A percentile compares a stretch with the other conserved stretches of the same genome.
Conservation (phyloP, 1,140 invertebrate species). For the Drosophila obscura region DNA sequence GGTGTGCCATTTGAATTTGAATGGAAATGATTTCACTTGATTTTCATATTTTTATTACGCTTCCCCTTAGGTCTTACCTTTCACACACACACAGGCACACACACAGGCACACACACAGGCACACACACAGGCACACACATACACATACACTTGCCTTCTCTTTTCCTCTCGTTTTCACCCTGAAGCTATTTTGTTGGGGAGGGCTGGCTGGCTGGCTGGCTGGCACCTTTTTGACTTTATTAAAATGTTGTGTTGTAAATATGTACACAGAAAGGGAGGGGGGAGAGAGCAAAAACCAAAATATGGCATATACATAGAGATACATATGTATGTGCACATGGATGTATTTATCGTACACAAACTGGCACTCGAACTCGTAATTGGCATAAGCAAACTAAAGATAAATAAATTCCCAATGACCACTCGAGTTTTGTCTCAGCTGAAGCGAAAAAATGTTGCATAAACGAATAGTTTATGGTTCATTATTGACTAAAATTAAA, state of each 20-base stretch:
- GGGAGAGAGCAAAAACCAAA: background rate
- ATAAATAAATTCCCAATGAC: no score
- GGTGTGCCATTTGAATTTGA: conserved; percentile 76
- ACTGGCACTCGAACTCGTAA: no score
- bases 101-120: conserved; percentile 13
- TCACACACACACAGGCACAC: background rate
- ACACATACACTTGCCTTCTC: no score
- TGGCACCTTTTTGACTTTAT: conserved; percentile 54
- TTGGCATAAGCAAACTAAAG: no score
- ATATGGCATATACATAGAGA: no score
- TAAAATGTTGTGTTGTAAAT: conserved; percentile 53
- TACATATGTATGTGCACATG: no score
- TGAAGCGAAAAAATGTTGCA: no score
- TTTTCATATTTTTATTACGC: conserved; percentile 76
- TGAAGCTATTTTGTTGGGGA: conserved; percentile 13
- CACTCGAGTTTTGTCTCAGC: no score
- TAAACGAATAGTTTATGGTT: no score
- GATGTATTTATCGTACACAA: no score
- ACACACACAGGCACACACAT: conserved; percentile 13
- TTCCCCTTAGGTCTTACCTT: conserved; percentile 39
- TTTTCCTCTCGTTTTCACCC: conserved; percentile 4
- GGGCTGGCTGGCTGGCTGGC: background rate
- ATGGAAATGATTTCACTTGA: conserved; percentile 80
- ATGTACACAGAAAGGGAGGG: background rate
- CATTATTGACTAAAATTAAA: no score